Base-by-base conservation (phyloP, 2,113 vertebrate genomes). In the Ornithorhynchus anatinus region DNA sequence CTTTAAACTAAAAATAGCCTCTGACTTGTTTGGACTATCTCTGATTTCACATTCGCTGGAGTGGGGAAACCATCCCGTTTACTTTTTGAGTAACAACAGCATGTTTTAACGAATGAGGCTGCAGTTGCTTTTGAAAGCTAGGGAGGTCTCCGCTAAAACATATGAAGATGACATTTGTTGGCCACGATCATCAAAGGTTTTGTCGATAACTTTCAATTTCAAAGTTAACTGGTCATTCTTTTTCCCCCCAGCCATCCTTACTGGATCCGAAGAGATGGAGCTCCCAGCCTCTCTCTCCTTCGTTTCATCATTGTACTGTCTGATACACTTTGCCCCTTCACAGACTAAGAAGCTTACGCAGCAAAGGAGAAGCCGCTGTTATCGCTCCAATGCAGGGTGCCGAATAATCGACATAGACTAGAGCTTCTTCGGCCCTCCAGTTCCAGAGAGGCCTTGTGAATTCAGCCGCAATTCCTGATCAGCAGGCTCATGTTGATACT, bases 241-340 rank as follows among this genome's bases (percentile, higher is more conserved):
- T 85, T 76, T 29, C 27, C 5, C 19, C 15, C 4, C 70, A 35
- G 66, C 47, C 81, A 71, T 85, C 90, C 96, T 99, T 98, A 99
- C 97, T 98, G 96, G 82, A 99, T 94, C 75, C 89, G 95, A 29
- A 99, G 95, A 56, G 93, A 89, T 1, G 95, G 94, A 32, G 94
- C 95, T 93, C 96, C 96, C 45, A 93, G 86, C 86, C 91, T 89
- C 79, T 97, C 94, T 84, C 92, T 95, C 90, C 96, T 96, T 87
- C 95, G 93, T 92, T 97, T 98, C 95, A 97, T 97, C 89, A 92
- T 93, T 88, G 80, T 88, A 86, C 74, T 79, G 65, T 67, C 75
- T 82, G 87, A 61, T 80, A 69, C 53, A 67, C 77, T 74, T 52
- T 20, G 68, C 58, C 72, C 75, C 84, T 65, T 69, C 66, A 85